These are phyloP conservation scores for Harpalus rufipes DNA, from an alignment of 2,888 invertebrate species.

Conservation along the genomic window DNA sequence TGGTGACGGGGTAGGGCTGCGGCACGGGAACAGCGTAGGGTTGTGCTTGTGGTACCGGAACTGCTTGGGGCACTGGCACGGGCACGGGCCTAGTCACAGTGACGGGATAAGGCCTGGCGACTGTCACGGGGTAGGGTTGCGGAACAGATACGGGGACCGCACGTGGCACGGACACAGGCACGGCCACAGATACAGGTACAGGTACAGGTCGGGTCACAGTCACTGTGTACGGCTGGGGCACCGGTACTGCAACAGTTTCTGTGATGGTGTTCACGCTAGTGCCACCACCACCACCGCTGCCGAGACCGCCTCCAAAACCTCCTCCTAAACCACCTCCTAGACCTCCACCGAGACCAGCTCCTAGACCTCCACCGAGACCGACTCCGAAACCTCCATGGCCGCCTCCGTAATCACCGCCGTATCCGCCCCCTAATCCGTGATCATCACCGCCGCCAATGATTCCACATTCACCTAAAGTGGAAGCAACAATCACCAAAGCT, in stretches of 20 bases:
- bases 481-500: slow-evolving; percentile 63
- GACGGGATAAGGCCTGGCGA: slow-evolving; percentile 55
- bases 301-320: slow-evolving; percentile 29
- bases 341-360: slow-evolving; percentile 49
- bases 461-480: slow-evolving; percentile 47
- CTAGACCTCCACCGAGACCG: slow-evolving; percentile 10
- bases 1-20: slow-evolving; percentile 63
- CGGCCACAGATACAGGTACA: slow-evolving; percentile 49
- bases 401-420: slow-evolving; percentile 24
- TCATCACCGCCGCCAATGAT: slow-evolving; percentile 21
- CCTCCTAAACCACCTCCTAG: slow-evolving; percentile 33
- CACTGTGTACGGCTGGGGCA: slow-evolving; percentile 61
- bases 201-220: slow-evolving; percentile 58
- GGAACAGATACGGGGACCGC: slow-evolving; percentile 60
- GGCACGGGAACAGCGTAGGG: slow-evolving; percentile 56
- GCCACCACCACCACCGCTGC: slow-evolving; percentile 40
- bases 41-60: slow-evolving; percentile 40
- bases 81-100: slow-evolving; percentile 53
- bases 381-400: slow-evolving; percentile 34
- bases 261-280: slow-evolving; percentile 60
- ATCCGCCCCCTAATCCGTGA: slow-evolving; percentile 14
- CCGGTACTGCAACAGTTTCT: slow-evolving; percentile 52
- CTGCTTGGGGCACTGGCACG: slow-evolving; percentile 35
- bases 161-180: slow-evolving; percentile 54
- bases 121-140: slow-evolving; percentile 52